These are phyloP conservation scores for Aphaenogaster floridana DNA, from an alignment of 1,140 invertebrate species.

Conservation along the genomic window DNA sequence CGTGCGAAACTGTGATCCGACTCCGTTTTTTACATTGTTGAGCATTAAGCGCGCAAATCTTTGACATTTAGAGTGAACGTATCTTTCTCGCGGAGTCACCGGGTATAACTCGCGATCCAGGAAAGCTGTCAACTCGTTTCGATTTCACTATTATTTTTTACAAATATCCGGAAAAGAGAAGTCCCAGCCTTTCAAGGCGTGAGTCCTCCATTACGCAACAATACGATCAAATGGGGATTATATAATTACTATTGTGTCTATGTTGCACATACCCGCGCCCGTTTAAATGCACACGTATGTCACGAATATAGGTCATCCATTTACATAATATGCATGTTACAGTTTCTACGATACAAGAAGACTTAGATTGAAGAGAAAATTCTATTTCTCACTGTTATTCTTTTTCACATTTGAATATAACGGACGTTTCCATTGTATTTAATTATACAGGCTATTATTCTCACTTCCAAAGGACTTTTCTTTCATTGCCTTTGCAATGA, in stretches of 20 bases:
- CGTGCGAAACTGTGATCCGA: constrained; percentile 38
- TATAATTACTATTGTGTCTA: not conserved
- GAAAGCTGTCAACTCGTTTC: not conserved
- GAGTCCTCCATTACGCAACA: not conserved
- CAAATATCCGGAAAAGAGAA: not conserved
- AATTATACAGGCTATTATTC: constrained; percentile 45
- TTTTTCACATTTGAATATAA: constrained; percentile 19
- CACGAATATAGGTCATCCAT: not conserved
- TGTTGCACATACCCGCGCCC: not conserved
- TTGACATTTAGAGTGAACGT: constrained; percentile 54
- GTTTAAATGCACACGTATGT: not conserved
- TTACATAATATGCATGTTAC: not conserved
- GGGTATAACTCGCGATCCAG: constrained; percentile 17
- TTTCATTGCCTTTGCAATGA: not conserved
- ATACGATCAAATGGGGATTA: not conserved
- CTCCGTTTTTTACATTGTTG: constrained; percentile 1
- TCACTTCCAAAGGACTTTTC: not conserved
- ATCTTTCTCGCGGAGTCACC: constrained; percentile 36
- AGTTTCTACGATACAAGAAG: not conserved
- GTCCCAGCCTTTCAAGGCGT: not conserved
- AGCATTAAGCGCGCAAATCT: constrained; percentile 15
- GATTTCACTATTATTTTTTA: not conserved
- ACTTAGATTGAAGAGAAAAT: constrained; percentile 3
- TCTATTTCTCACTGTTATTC: constrained; percentile 5
- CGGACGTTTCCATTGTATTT: constrained; percentile 13